Evolutionary conservation across 2,888 invertebrate genomes (phyloP).

Genomic region (Flexamia atlantica): DNA sequence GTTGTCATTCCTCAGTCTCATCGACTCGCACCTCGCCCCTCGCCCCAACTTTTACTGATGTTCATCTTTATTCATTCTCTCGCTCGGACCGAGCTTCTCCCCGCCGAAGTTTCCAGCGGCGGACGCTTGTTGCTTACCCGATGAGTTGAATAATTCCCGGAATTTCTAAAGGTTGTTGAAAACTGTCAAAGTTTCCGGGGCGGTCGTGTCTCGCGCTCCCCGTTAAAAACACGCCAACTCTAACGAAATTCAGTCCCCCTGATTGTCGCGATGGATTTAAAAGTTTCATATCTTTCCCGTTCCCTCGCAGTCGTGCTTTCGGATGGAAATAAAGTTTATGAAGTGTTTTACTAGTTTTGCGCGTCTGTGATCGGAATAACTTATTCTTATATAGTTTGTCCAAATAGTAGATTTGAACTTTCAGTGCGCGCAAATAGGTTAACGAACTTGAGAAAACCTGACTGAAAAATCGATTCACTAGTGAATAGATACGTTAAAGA

Average conservation of each 20-base stretch:
- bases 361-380: no score
- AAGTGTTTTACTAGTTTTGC: constrained; percentile 1
- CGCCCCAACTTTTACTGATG: constrained; percentile 3
- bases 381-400: no score
- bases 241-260: constrained; percentile 18
- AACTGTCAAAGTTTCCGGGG: constrained; percentile 36
- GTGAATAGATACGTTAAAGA: no score
- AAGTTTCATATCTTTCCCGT: constrained; percentile 3
- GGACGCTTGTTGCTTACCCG: constrained; percentile 41
- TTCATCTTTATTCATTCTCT: constrained; percentile 46
- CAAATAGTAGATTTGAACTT: no score
- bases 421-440: no score
- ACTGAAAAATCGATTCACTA: no score
- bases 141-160: constrained; percentile 50
- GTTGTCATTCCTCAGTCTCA: not conserved
- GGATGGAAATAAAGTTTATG: constrained; percentile 20
- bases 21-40: constrained; percentile 2
- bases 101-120: not conserved
- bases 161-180: constrained; percentile 35
- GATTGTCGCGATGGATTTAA: constrained; percentile 31
- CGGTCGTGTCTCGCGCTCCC: not conserved
- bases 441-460: no score
- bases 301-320: not conserved
- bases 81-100: constrained; percentile 18
- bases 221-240: constrained; percentile 31